phyloP scores from a whole-genome alignment of 2,797 vertebrate species.

The Micromesistius poutassou region DNA sequence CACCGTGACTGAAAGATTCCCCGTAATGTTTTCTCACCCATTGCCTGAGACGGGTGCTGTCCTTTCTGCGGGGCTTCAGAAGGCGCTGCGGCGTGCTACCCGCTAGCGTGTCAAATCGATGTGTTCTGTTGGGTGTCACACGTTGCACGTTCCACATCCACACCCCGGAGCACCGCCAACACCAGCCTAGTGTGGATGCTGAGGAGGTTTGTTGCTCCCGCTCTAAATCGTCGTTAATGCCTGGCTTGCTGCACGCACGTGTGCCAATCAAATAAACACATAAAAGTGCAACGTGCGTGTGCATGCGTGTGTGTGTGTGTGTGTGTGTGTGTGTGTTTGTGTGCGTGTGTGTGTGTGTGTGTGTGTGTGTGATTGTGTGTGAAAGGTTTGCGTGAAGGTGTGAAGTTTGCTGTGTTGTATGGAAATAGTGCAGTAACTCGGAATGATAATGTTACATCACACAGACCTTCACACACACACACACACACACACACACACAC shows the following conservation, averaged over 20 bases:
- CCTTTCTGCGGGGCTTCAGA: background rate
- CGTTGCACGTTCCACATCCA: background rate
- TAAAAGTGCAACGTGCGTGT: conserved; percentile 5
- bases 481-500: background rate
- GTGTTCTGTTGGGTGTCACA: conserved; percentile 4
- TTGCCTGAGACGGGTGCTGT: background rate
- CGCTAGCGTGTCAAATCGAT: conserved; percentile 31
- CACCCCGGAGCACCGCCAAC: conserved; percentile 12
- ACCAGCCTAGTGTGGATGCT: conserved; percentile 9
- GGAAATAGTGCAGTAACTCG: background rate
- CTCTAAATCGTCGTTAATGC: conserved; percentile 17
- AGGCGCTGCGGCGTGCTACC: background rate
- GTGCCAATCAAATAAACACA: conserved; percentile 5
- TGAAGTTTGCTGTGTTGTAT: background rate
- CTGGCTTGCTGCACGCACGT: conserved; percentile 17
- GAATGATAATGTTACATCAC: background rate
- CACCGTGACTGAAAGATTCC: background rate
- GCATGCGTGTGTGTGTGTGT: background rate
- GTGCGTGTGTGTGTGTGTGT: conserved; percentile 10
- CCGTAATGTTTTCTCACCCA: background rate
- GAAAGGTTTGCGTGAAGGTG: too few relatives aligned
- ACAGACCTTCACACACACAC: background rate
- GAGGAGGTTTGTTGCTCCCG: conserved; percentile 22
- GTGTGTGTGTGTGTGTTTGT: conserved; percentile 9
- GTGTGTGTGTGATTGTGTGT: background rate